A percentile compares a stretch with the other conserved stretches of the same genome.
phyloP scores from a whole-genome alignment of 2,797 vertebrate genomes.

The Pteropus rufus region DNA sequence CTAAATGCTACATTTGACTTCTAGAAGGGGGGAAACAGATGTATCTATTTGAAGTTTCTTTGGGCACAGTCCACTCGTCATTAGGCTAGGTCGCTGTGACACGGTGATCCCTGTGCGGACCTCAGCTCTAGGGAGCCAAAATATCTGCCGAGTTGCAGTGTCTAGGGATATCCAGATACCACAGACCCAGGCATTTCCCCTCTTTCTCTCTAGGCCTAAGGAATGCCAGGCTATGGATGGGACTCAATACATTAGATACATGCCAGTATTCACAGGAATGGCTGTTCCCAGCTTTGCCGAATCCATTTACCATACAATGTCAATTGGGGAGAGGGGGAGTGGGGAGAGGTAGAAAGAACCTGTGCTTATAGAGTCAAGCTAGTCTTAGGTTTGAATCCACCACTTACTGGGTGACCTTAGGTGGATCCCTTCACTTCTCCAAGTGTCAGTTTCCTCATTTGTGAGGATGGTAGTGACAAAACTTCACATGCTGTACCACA shows the following conservation, averaged over 20 bases:
- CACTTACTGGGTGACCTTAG: background rate
- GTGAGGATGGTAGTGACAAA: background rate
- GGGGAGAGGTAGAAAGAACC: background rate
- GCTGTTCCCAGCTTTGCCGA: background rate
- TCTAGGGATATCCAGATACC: background rate
- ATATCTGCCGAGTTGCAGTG: background rate
- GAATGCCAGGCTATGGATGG: background rate
- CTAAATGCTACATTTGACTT: slow-evolving; percentile 11
- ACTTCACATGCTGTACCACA: background rate
- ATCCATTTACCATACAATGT: background rate
- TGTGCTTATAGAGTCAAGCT: accelerated
- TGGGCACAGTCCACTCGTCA: background rate
- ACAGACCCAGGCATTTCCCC: background rate
- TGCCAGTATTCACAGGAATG: background rate
- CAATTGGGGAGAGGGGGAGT: accelerated
- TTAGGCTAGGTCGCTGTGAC: background rate
- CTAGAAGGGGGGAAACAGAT: slow-evolving; percentile 7
- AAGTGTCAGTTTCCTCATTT: background rate
- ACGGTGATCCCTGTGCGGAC: background rate
- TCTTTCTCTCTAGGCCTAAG: background rate
- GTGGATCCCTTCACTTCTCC: background rate
- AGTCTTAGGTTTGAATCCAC: background rate
- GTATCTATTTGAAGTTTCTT: background rate
- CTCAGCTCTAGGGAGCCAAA: background rate
- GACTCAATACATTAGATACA: background rate